These are phyloP conservation scores for Strix aluco DNA, from an alignment of 2,113 vertebrate genomes.

Conservation along the genomic window DNA sequence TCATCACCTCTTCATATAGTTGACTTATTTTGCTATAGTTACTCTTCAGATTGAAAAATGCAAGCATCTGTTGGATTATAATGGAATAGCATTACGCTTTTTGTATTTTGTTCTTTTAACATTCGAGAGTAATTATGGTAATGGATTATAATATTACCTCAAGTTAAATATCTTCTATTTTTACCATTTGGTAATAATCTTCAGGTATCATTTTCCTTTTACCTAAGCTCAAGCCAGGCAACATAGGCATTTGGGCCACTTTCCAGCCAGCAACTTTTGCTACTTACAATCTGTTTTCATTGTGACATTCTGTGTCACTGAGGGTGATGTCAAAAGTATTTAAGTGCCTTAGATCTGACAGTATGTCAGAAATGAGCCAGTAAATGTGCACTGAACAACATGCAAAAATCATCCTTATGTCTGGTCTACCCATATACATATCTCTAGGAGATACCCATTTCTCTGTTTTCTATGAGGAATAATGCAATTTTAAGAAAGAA, in stretches of 20 bases:
- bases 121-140: background rate
- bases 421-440: background rate
- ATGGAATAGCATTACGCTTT: background rate
- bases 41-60: background rate
- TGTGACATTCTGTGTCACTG: background rate
- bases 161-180: background rate
- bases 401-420: background rate
- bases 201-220: background rate
- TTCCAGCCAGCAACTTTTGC: background rate
- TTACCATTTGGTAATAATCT: background rate
- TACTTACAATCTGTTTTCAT: background rate
- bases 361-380: background rate
- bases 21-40: background rate
- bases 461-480: background rate
- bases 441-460: background rate
- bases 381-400: background rate
- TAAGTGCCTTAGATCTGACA: background rate
- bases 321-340: background rate
- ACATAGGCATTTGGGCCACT: background rate
- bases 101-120: background rate
- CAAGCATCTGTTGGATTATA: background rate
- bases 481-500: background rate
- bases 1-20: background rate
- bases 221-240: background rate
- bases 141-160: background rate